These are phyloP conservation scores for Microhierax caerulescens DNA, from an alignment of 2,797 vertebrate species.

Conservation along the genomic window DNA sequence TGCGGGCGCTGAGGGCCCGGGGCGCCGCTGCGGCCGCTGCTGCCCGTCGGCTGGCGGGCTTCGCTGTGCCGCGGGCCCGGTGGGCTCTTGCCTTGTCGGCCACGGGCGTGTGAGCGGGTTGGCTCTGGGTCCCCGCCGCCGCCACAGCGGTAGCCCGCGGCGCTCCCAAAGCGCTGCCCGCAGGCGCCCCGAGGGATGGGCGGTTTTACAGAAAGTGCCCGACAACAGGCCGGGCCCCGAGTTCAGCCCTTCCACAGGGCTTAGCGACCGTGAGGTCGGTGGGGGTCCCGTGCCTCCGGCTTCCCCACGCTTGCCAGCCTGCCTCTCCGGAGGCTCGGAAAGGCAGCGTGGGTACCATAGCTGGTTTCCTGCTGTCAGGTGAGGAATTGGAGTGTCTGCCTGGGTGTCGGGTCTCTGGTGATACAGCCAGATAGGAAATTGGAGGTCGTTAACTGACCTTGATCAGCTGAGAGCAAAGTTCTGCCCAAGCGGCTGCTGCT, in stretches of 20 bases:
- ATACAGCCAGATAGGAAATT: not conserved
- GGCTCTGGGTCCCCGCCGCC: not conserved
- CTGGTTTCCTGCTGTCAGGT: not conserved
- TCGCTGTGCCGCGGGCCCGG: too few relatives aligned
- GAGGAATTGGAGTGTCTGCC: not conserved
- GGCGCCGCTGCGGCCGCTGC: too few relatives aligned
- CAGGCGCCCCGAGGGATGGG: too few relatives aligned
- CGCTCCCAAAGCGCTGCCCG: too few relatives aligned
- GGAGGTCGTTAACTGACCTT: not conserved
- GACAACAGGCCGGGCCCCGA: not conserved
- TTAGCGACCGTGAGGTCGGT: not conserved
- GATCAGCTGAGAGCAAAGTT: not conserved
- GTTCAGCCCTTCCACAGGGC: not conserved
- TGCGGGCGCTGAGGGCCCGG: too few relatives aligned
- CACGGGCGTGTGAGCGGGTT: not conserved
- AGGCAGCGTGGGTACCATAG: fast-evolving
- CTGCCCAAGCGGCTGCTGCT: not conserved
- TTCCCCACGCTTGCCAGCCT: not conserved
- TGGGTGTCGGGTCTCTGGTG: not conserved
- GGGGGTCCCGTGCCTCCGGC: not conserved
- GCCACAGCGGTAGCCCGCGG: too few relatives aligned
- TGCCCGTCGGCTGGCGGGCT: too few relatives aligned
- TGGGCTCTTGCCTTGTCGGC: too few relatives aligned
- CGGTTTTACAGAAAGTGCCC: not conserved
- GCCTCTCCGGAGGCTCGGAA: not conserved